Percentiles rank a stretch among this genome's conserved stretches.
Evolutionary conservation across 2,888 invertebrate genomes (phyloP).

Genomic region (Poecilobothrus nobilitatus): DNA sequence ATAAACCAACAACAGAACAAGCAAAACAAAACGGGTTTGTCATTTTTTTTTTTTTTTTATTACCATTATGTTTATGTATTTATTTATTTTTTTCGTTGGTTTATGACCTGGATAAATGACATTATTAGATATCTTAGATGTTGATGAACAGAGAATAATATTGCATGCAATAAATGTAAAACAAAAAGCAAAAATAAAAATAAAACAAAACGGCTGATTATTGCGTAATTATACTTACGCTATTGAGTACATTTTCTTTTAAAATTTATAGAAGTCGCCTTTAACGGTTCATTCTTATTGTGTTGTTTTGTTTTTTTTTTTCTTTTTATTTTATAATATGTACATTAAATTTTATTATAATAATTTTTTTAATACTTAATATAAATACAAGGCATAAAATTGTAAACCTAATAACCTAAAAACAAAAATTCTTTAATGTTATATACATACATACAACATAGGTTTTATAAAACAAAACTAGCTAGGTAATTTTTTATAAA

Average conservation of each 20-base stretch:
- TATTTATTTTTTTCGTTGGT: too few species aligned
- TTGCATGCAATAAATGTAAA: neutral
- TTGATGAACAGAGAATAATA: neutral
- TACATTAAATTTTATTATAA: too few species aligned
- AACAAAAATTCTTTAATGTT: too few species aligned
- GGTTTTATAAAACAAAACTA: too few species aligned
- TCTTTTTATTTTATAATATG: too few species aligned
- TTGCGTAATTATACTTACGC: neutral
- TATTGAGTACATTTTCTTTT: neutral
- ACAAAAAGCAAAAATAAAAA: neutral
- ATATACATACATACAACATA: too few species aligned
- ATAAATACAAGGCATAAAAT: too few species aligned
- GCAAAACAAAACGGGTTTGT: neutral
- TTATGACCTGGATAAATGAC: constrained; percentile 1
- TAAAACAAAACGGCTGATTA: neutral
- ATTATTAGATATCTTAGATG: neutral
- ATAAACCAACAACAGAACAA: neutral
- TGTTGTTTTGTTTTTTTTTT: too few species aligned
- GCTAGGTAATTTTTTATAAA: too few species aligned
- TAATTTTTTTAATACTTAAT: too few species aligned
- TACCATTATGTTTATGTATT: neutral
- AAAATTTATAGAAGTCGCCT: neutral
- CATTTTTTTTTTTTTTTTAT: neutral
- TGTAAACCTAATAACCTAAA: too few species aligned
- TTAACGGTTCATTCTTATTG: neutral